Evolutionary conservation across 2,888 invertebrate genomes (phyloP).

Genomic region (Cheilosia scutellata): DNA sequence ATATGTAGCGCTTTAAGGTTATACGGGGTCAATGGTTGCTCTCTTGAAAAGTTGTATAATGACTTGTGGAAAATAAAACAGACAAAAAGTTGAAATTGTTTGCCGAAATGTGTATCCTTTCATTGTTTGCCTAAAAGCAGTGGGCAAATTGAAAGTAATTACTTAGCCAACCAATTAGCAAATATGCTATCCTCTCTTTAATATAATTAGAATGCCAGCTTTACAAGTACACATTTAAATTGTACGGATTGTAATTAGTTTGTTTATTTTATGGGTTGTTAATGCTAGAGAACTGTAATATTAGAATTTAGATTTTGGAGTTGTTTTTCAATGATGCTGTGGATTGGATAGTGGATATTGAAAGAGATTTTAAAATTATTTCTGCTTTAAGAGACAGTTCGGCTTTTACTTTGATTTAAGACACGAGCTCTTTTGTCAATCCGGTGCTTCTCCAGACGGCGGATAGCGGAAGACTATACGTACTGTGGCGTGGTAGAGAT

Average conservation of each 20-base stretch:
- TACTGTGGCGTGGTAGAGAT: too few species aligned
- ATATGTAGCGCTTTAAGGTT: constrained; percentile 50
- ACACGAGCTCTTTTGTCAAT: too few species aligned
- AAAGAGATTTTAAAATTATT: too few species aligned
- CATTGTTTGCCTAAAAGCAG: constrained; percentile 47
- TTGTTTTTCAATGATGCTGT: too few species aligned
- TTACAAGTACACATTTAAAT: neutral
- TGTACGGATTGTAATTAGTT: neutral
- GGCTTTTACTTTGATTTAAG: too few species aligned
- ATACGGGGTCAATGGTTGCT: constrained; percentile 65
- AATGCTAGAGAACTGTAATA: neutral
- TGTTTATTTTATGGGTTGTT: neutral
- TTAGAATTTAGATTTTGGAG: neutral
- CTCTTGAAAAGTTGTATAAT: constrained; percentile 56
- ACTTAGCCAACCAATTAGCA: constrained; percentile 48
- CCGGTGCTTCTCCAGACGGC: too few species aligned
- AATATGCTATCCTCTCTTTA: constrained; percentile 30
- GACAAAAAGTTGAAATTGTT: constrained; percentile 23
- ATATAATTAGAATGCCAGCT: constrained; percentile 23
- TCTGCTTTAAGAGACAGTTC: too few species aligned
- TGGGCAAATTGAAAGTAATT: constrained; percentile 43
- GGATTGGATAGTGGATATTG: too few species aligned
- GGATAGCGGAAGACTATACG: too few species aligned
- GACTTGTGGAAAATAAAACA: constrained; percentile 42
- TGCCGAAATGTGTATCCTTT: constrained; percentile 57